Base-by-base conservation (phyloP, 2,888 invertebrate species). In the Thecocarcelia acutangulata region DNA sequence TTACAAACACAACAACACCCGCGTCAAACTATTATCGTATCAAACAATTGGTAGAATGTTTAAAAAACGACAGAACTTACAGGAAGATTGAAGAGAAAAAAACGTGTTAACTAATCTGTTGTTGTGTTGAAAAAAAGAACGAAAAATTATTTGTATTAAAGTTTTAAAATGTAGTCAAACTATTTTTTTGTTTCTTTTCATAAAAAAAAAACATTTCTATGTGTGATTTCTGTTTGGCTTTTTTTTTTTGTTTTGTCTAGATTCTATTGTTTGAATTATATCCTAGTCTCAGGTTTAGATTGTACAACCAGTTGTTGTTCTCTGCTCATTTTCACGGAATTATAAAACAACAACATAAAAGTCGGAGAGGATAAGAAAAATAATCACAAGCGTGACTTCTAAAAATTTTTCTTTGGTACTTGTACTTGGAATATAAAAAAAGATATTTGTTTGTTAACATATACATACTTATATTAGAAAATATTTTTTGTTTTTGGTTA, bases 81-180 rank as follows among this genome's bases (percentile, higher is more conserved):
- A 76, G 28, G 33, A 48, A 72, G 63, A 66, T 69, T 69, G 44
- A 50, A 11, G 12, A 61, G 40, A 19, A 63, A 64, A 64, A 72
- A 80, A 81, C 77, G 81, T 81, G 81, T 81, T 81, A 81, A 81
- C 81, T 81, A 73, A 66, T 69, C 69, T 75, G 56, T 54, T 69
- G 61, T 61, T 52, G 24, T 44, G 21, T 54, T n/a, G 54, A 69
- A 54, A 46, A 68, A 52, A 1, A 48, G 19, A 42, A 28, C 1
- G 13, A 40, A 59, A 59, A 66, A 28, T 52, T 50, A 72, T 72
- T 72, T 42, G 44, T 63, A 28, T 61, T 61, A 50, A 72, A 72
- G 15, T 40, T 28, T 59, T 70, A 15, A 19, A 33, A 44, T 61
- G 40, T 11, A 61, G 58, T 21, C 48, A 61, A 61, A 72, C 21